Evolutionary conservation across 1,140 invertebrate genomes (phyloP).

Genomic region (Chionoecetes opilio): DNA sequence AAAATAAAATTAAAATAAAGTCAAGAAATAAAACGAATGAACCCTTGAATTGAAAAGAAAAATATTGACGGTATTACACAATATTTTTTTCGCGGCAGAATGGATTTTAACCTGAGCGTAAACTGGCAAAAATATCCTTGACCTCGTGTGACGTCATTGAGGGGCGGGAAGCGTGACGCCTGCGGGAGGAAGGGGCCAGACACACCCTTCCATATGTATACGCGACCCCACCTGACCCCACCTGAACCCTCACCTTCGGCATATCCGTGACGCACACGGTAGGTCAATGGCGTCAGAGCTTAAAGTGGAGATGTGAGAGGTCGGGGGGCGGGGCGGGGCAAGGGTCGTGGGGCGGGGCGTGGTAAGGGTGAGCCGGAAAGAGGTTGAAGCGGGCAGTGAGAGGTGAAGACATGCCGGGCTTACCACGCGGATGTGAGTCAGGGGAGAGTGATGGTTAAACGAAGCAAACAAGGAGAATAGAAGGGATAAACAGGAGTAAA

Average conservation of each 20-base stretch:
- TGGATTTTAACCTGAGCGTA: too few relatives aligned
- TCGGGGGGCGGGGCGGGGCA: too few relatives aligned
- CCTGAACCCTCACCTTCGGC: constrained; percentile 7
- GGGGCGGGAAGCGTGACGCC: background rate
- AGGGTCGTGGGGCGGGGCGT: too few relatives aligned
- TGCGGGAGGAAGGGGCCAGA: background rate
- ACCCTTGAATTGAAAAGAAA: too few relatives aligned
- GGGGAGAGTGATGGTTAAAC: background rate
- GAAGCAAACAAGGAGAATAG: background rate
- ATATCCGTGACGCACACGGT: background rate
- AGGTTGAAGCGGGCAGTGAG: background rate
- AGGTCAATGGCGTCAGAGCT: constrained; percentile 2
- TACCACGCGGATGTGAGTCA: background rate
- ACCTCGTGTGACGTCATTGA: background rate
- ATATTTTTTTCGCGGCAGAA: too few relatives aligned
- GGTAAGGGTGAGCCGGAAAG: background rate
- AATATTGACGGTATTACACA: too few relatives aligned
- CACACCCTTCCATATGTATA: background rate
- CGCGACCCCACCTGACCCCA: background rate
- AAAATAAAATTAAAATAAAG: too few relatives aligned
- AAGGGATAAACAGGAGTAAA: background rate
- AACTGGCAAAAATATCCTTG: background rate
- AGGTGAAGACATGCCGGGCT: background rate
- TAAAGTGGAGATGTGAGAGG: constrained; percentile 12
- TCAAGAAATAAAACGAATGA: too few relatives aligned